Conservation (phyloP, 1,140 invertebrate genomes). For the Achroia grisella region DNA sequence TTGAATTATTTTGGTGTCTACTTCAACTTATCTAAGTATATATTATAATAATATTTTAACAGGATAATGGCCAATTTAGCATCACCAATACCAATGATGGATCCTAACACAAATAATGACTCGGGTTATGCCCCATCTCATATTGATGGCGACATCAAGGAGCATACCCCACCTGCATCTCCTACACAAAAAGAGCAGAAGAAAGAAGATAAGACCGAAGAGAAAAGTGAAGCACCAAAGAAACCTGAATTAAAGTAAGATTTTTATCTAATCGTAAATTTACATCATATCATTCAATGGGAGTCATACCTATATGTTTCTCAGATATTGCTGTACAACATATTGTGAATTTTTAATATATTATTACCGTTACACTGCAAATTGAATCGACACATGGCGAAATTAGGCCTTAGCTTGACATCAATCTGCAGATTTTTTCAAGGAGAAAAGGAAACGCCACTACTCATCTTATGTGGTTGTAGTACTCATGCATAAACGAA, state of each 20-base stretch:
- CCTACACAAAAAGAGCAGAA: constrained; percentile 29
- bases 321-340: no score
- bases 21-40: background rate
- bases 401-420: no score
- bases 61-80: constrained; percentile 66
- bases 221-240: constrained; percentile 21
- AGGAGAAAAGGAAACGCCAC: no score
- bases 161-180: constrained; percentile 48
- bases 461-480: no score
- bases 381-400: no score
- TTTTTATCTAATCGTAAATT: no score
- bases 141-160: constrained; percentile 52
- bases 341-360: no score
- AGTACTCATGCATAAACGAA: no score
- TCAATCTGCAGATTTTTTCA: no score
- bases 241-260: constrained; percentile 59
- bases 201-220: constrained; percentile 29
- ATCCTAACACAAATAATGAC: constrained; percentile 64
- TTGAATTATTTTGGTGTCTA: background rate
- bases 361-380: no score
- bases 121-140: constrained; percentile 61
- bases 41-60: constrained; percentile 2
- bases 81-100: constrained; percentile 66
- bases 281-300: no score
- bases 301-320: no score